Percentiles rank a stretch among this genome's conserved stretches.
Conservation (phyloP, 1,140 invertebrate species). For the Tetragonula clypearis region DNA sequence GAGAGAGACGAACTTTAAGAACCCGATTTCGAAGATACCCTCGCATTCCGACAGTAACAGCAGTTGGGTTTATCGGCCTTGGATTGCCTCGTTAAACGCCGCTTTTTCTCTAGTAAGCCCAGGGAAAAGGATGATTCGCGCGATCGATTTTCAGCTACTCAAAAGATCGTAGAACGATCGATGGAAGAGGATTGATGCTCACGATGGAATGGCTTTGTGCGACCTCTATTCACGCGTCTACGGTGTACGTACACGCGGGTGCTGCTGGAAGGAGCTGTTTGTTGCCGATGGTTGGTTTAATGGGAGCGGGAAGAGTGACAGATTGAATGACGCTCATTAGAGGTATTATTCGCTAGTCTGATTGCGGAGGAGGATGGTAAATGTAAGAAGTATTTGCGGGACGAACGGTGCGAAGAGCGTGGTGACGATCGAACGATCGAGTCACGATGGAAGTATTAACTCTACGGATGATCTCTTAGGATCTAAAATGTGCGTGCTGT, state of each 20-base stretch:
- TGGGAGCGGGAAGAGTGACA: not conserved
- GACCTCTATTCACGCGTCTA: not conserved
- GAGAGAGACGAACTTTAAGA: slow-evolving; percentile 9
- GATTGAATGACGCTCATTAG: slow-evolving; percentile 26
- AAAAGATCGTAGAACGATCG: slow-evolving; percentile 9
- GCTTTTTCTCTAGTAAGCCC: not conserved
- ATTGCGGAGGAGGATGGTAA: not conserved
- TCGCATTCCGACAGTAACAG: slow-evolving; percentile 26
- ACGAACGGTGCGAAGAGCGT: not conserved
- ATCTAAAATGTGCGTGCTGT: not conserved
- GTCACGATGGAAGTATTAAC: slow-evolving; percentile 6
- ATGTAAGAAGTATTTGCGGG: not conserved
- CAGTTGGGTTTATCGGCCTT: slow-evolving; percentile 19
- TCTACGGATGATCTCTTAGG: not conserved
- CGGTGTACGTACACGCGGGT: not conserved
- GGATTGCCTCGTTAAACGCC: not conserved
- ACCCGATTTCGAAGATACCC: slow-evolving; percentile 37
- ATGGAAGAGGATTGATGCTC: not conserved
- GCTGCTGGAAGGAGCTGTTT: not conserved
- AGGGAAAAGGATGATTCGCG: not conserved
- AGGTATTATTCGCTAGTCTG: slow-evolving; percentile 23
- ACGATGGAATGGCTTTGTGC: not conserved
- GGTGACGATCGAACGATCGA: not conserved
- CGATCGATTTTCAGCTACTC: slow-evolving; percentile 20
- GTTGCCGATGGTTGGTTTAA: slow-evolving; percentile 3